These are phyloP conservation scores for Dryobotodes eremita DNA, from an alignment of 2,888 invertebrate genomes.

Conservation along the genomic window DNA sequence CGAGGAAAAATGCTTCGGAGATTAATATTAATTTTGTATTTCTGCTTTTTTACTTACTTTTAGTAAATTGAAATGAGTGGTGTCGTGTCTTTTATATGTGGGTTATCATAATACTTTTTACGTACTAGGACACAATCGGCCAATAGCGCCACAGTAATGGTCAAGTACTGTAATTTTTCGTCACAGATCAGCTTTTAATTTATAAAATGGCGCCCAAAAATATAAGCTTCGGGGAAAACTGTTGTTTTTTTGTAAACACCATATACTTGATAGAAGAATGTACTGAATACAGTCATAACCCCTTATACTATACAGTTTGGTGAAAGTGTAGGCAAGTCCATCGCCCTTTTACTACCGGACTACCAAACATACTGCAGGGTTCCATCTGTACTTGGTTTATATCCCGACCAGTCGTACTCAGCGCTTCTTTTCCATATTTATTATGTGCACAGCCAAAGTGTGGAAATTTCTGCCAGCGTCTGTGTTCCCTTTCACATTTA, in stretches of 20 bases:
- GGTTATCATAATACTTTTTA: not conserved
- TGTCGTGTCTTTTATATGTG: not conserved
- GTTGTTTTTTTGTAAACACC: not conserved
- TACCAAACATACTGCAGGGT: too few relatives aligned
- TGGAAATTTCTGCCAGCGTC: too few relatives aligned
- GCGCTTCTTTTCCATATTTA: too few relatives aligned
- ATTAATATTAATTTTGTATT: conserved; percentile 21
- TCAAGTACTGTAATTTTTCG: not conserved
- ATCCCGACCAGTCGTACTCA: too few relatives aligned
- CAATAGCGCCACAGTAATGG: not conserved
- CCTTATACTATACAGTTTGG: not conserved
- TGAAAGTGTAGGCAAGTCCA: not conserved
- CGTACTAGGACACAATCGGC: not conserved
- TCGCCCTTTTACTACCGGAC: too few relatives aligned
- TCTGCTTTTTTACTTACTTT: conserved; percentile 17
- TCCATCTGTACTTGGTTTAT: too few relatives aligned
- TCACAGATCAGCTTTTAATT: not conserved
- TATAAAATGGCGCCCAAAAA: not conserved
- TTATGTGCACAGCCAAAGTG: too few relatives aligned
- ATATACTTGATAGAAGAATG: not conserved
- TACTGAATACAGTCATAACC: not conserved
- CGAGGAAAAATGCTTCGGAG: conserved; percentile 14
- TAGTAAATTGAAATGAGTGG: not conserved
- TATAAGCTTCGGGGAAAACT: not conserved
- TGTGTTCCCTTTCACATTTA: too few relatives aligned